A percentile compares a stretch with the other conserved stretches of the same genome.
Conservation (phyloP, 2,797 vertebrate genomes). For the Leptoclinus maculatus region DNA sequence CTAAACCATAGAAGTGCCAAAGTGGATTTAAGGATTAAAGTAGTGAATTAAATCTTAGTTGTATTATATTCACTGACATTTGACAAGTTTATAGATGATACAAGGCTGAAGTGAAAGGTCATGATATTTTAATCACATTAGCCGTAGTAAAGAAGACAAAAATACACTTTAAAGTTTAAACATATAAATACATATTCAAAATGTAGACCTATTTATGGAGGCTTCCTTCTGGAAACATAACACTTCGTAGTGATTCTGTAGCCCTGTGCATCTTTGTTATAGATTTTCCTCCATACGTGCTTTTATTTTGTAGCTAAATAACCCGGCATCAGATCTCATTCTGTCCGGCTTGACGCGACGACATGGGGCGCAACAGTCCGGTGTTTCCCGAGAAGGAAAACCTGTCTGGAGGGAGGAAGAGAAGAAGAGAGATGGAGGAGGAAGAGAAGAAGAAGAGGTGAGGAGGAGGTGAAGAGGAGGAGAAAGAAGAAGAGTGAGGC, state of each 20-base stretch:
- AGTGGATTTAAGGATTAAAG: neutral
- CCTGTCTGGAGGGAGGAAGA: conserved; percentile 37
- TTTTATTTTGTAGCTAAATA: conserved; percentile 54
- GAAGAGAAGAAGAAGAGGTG: no score
- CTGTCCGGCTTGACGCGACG: conserved; percentile 20
- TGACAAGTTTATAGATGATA: neutral
- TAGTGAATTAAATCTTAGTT: neutral
- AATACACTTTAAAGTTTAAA: neutral
- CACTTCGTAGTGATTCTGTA: neutral
- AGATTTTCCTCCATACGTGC: neutral
- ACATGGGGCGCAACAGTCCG: conserved; percentile 66
- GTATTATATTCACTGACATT: neutral
- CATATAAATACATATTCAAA: neutral
- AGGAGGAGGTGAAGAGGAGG: neutral
- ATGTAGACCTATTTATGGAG: neutral
- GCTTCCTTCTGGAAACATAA: neutral
- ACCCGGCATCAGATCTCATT: neutral
- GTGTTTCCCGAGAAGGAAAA: conserved; percentile 52
- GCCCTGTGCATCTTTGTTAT: neutral
- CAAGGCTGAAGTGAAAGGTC: neutral
- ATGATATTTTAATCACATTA: neutral
- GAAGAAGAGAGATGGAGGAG: neutral
- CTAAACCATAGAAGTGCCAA: fast-evolving
- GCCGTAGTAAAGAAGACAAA: neutral
- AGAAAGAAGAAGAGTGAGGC: neutral